Conservation (phyloP, 2,113 vertebrate genomes). For the Rhagologus leucostigma region DNA sequence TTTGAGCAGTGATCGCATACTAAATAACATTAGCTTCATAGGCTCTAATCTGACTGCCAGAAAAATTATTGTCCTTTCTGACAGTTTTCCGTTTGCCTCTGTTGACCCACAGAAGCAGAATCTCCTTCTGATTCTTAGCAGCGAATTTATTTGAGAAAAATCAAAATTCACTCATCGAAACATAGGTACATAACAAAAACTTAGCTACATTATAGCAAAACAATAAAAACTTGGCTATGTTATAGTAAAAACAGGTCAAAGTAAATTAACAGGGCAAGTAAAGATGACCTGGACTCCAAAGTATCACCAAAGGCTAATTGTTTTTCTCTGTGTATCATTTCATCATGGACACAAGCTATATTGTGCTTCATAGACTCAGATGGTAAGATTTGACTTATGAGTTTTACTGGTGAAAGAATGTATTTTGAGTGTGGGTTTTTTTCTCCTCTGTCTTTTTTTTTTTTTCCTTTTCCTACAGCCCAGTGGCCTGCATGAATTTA, state of each 20-base stretch:
- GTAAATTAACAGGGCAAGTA: background rate
- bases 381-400: background rate
- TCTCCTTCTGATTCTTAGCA: background rate
- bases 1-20: background rate
- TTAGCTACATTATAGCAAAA: background rate
- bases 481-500: background rate
- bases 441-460: no score
- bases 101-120: background rate
- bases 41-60: background rate
- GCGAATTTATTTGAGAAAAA: background rate
- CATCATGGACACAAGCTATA: background rate
- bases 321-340: background rate
- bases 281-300: background rate
- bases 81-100: background rate
- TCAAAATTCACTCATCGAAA: background rate
- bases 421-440: background rate
- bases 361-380: background rate
- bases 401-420: background rate
- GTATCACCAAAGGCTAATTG: background rate
- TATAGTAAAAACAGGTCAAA: background rate
- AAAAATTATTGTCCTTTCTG: background rate
- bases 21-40: background rate
- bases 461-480: background rate
- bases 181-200: background rate
- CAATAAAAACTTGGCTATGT: background rate